Conservation (phyloP, 2,113 vertebrate species). For the Baryphthengus martii region DNA sequence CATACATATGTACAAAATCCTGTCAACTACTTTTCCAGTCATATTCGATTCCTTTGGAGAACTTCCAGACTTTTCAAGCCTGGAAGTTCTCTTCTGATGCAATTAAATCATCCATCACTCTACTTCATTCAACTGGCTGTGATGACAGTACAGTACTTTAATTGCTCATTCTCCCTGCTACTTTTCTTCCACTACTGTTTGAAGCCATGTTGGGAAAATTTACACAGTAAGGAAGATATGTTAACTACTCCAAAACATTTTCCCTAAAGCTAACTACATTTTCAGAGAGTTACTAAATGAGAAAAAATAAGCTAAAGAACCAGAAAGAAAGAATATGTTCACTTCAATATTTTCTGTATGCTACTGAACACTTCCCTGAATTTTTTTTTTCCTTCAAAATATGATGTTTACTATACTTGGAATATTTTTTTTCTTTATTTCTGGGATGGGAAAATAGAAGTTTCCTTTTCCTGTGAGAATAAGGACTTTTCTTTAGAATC, state of each 20-base stretch:
- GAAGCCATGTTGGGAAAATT: neutral
- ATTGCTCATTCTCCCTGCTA: neutral
- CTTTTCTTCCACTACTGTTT: neutral
- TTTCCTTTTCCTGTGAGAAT: neutral
- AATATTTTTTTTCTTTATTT: neutral
- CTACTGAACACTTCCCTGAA: neutral
- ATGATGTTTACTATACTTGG: neutral
- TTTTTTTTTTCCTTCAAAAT: neutral
- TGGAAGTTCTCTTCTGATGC: neutral
- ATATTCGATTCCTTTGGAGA: neutral
- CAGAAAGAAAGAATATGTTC: neutral
- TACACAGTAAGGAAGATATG: neutral
- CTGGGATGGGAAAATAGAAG: neutral
- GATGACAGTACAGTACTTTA: neutral
- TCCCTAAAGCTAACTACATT: neutral
- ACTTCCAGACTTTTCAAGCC: neutral
- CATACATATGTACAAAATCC: neutral
- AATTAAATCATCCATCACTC: neutral
- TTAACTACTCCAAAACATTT: neutral
- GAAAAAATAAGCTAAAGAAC: neutral
- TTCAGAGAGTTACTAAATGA: neutral
- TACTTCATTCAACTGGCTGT: neutral
- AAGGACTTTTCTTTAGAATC: neutral
- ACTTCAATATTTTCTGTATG: neutral
- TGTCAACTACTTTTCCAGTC: neutral